Evolutionary conservation across 2,113 vertebrate species (phyloP), one percentile per base, ranked within the genome.

Genomic region (Triplophysa tibetana): DNA sequence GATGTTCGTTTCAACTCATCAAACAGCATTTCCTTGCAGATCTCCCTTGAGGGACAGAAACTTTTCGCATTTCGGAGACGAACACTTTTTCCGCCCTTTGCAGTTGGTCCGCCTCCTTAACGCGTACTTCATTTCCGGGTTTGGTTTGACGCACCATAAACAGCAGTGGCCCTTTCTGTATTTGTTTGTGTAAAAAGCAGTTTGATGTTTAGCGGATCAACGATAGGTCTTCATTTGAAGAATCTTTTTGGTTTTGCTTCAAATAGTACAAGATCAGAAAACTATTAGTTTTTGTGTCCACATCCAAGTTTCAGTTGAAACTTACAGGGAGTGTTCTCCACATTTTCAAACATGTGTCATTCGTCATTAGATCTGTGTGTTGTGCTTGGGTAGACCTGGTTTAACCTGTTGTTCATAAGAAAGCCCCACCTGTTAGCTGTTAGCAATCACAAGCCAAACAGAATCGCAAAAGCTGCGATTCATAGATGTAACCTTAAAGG

Each of bases 121-220:
- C 23, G 63, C 38, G 65, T 65, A 48, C 80, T 61, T 54, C 60
- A 84, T 86, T 93, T 93, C 92, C 92, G 91, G 90, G 92, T 92
- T 66, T 41, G 0, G 7, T 14, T n/a, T 26, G 62, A 16, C 4
- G 50, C 50, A 7, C 50, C 5, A 16, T 58, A n/a, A 58, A 10
- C 19, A 9, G 43, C 1, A 43, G 41, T 43, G 29, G 29, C 33
- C 6, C 2, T 54, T 4, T 54, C 14, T 6, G 50, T 54, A 6
- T 17, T 52, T 16, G 1, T 13, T 54, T 54, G 48, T 50, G 0
- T 13, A 3, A 13, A 13, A 50, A 14, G 48, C 48, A 52, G 50
- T 52, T 16, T 52, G 14, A 52, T 16, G 14, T 52, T 52, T 52
- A 52, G 50, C 14, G 0, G 50, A 16, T 16, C 16, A 7, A 14